A percentile compares a stretch with the other conserved stretches of the same genome.
These are phyloP conservation scores for Rousettus madagascariensis DNA, from an alignment of 2,797 vertebrate genomes.

Conservation along the genomic window DNA sequence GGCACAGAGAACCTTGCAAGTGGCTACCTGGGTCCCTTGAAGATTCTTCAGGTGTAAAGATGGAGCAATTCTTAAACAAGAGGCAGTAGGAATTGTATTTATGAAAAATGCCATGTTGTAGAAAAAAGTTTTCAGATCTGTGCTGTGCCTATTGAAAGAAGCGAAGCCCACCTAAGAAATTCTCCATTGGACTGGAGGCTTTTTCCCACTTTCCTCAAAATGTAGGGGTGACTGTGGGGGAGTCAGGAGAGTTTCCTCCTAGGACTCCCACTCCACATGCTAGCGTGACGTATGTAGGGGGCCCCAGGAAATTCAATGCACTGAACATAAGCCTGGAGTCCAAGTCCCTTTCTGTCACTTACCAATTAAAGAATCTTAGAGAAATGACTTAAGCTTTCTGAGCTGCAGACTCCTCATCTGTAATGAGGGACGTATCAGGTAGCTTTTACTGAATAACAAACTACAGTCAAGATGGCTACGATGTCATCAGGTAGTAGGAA, in stretches of 20 bases:
- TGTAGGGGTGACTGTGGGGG: too few species aligned
- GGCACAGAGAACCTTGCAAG: not conserved
- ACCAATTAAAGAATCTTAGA: not conserved
- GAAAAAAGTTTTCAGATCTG: not conserved
- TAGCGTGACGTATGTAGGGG: not conserved
- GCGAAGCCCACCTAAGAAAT: not conserved
- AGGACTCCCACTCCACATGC: not conserved
- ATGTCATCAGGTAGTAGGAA: not conserved
- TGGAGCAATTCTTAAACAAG: not conserved
- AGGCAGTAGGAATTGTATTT: not conserved
- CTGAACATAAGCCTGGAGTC: not conserved
- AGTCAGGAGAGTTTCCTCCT: not conserved
- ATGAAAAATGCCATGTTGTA: not conserved
- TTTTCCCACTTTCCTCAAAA: not conserved
- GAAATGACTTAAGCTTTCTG: not conserved
- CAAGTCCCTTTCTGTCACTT: not conserved
- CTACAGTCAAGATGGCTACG: not conserved
- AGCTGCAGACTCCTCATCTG: not conserved
- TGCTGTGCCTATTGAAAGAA: not conserved
- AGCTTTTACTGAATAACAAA: not conserved
- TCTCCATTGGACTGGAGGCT: not conserved
- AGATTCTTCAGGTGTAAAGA: not conserved
- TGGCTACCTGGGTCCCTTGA: not conserved
- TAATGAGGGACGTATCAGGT: not conserved
- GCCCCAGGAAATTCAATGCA: not conserved